phyloP scores from a whole-genome alignment of 2,113 vertebrate genomes.

The Thinocorus orbignyianus region DNA sequence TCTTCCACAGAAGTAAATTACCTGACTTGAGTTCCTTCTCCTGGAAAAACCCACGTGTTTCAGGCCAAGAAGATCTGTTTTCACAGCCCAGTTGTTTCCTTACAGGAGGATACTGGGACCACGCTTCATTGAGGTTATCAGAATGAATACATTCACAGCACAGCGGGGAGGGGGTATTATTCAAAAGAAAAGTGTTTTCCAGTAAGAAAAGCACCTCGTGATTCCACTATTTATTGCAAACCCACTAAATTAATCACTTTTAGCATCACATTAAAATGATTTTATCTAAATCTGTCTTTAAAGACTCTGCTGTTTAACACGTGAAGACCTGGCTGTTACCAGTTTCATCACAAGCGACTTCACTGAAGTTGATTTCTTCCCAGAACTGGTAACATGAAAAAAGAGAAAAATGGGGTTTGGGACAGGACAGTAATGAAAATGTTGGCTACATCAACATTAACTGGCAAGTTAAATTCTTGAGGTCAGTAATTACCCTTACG shows the following conservation, averaged over 20 bases:
- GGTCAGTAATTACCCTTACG: neutral
- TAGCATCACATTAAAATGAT: neutral
- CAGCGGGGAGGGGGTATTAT: neutral
- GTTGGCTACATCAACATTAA: neutral
- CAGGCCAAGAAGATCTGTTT: neutral
- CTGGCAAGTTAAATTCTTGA: neutral
- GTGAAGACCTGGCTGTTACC: neutral
- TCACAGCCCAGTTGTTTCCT: neutral
- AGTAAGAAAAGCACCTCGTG: neutral
- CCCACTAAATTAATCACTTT: neutral
- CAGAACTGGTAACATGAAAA: neutral
- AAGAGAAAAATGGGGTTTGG: neutral
- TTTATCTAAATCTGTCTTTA: neutral
- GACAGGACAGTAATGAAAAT: neutral
- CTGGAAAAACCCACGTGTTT: neutral
- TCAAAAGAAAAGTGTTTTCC: neutral
- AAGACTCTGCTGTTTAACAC: neutral
- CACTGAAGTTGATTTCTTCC: neutral
- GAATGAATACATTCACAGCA: neutral
- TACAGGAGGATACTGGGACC: neutral
- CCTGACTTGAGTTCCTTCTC: neutral
- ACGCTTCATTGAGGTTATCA: neutral
- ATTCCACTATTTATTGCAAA: neutral
- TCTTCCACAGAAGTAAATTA: neutral
- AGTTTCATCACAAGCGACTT: neutral